phyloP scores from a whole-genome alignment of 2,888 invertebrate species.

The Tromatobia lineatoria region DNA sequence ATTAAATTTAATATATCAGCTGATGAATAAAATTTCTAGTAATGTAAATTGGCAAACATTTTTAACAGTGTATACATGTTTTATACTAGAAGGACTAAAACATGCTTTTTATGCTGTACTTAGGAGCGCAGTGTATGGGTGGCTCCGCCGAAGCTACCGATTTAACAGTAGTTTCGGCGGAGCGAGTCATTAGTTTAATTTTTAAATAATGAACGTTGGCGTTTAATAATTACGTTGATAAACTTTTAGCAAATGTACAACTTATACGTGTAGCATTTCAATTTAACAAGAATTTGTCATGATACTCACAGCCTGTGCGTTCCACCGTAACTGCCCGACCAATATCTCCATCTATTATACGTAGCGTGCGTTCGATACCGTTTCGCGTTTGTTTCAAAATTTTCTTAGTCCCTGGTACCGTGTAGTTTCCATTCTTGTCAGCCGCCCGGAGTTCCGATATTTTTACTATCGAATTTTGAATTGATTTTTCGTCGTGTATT shows the following conservation, averaged over 20 bases:
- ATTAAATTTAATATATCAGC: too few relatives aligned
- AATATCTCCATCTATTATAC: constrained; percentile 14
- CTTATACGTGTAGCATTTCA: not conserved
- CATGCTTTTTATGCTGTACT: not conserved
- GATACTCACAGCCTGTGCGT: constrained; percentile 18
- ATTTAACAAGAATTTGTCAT: not conserved
- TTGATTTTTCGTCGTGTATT: constrained; percentile 1
- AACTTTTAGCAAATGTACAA: not conserved
- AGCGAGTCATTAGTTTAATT: not conserved
- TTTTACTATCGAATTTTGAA: constrained; percentile 1
- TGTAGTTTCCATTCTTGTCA: constrained; percentile 28
- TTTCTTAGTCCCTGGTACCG: constrained; percentile 17
- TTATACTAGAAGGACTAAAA: constrained; percentile 1
- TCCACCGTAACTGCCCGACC: constrained; percentile 15
- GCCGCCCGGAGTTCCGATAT: constrained; percentile 22
- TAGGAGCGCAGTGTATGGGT: too few relatives aligned
- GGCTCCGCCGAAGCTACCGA: not conserved
- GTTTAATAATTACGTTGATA: not conserved
- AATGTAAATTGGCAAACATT: too few relatives aligned
- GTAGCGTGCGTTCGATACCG: constrained; percentile 16
- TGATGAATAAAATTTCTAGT: too few relatives aligned
- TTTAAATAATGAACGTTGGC: not conserved
- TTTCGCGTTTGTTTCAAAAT: constrained; percentile 11
- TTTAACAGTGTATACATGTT: too few relatives aligned
- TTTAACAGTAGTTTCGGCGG: not conserved